These are phyloP conservation scores for Tuta absoluta DNA, from an alignment of 2,888 invertebrate species.

Conservation along the genomic window DNA sequence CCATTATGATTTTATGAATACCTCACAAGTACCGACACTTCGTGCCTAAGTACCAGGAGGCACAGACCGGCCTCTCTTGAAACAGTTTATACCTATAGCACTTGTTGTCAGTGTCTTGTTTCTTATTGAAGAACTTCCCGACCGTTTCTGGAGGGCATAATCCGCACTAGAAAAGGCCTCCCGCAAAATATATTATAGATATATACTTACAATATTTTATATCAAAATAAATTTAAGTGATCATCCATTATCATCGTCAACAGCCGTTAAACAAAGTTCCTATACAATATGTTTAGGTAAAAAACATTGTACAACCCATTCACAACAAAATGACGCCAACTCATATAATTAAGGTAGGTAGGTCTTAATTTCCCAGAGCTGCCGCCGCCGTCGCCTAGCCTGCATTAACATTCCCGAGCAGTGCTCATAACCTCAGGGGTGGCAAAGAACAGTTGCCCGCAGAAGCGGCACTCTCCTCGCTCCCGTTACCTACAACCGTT, in stretches of 20 bases:
- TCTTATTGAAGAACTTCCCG: too few species aligned
- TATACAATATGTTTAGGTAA: too few species aligned
- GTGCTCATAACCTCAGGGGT: constrained; percentile 15
- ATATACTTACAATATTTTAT: too few species aligned
- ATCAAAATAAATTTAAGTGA: too few species aligned
- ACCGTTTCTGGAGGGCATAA: too few species aligned
- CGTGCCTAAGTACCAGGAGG: background rate
- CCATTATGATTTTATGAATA: background rate
- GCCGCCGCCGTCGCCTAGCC: background rate
- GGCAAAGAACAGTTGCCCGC: constrained; percentile 10
- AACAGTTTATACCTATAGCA: background rate
- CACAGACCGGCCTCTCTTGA: background rate
- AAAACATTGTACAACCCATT: too few species aligned
- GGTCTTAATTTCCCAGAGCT: background rate
- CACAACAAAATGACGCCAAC: background rate
- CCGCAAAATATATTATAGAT: too few species aligned
- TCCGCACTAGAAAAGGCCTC: too few species aligned
- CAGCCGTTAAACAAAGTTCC: too few species aligned
- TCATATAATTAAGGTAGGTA: background rate
- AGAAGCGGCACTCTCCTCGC: constrained; percentile 2
- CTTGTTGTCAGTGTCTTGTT: too few species aligned
- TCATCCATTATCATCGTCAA: too few species aligned
- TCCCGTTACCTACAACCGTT: constrained; percentile 8
- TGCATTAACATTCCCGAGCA: constrained; percentile 27
- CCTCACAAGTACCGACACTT: background rate